These are phyloP conservation scores for Lasiurus cinereus DNA, from an alignment of 2,113 vertebrate genomes.

Conservation along the genomic window DNA sequence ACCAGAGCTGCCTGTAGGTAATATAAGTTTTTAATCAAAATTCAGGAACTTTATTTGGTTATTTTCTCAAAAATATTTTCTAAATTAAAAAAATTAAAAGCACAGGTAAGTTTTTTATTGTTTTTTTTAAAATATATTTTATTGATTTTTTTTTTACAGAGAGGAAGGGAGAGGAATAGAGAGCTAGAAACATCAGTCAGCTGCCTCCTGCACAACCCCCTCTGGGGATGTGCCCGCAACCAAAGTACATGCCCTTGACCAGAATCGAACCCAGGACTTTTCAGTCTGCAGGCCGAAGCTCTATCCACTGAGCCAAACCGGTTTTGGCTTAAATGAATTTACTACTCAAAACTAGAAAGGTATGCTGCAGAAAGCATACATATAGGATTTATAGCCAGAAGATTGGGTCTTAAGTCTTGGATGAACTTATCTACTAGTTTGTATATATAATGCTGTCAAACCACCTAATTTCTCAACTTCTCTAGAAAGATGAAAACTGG, in stretches of 20 bases:
- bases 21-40: conserved; percentile 37
- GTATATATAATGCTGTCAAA: conserved; percentile 32
- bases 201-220: no score
- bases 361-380: not conserved
- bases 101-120: no score
- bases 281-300: no score
- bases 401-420: not conserved
- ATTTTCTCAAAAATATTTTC: conserved; percentile 48
- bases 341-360: not conserved
- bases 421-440: not conserved
- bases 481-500: conserved; percentile 55
- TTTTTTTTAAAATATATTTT: no score
- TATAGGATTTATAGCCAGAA: not conserved
- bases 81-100: conserved; percentile 50
- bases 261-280: no score
- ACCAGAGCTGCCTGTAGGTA: not conserved
- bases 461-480: conserved; percentile 8
- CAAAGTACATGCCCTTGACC: no score
- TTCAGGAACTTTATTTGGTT: conserved; percentile 34
- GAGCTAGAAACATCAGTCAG: no score
- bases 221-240: no score
- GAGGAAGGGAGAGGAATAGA: no score
- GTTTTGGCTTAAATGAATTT: not conserved
- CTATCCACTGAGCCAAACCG: no score
- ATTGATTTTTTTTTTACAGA: no score